Evolutionary conservation across 2,797 vertebrate species (phyloP), one percentile per base, ranked within the genome.

Genomic region (Glyptemys insculpta): DNA sequence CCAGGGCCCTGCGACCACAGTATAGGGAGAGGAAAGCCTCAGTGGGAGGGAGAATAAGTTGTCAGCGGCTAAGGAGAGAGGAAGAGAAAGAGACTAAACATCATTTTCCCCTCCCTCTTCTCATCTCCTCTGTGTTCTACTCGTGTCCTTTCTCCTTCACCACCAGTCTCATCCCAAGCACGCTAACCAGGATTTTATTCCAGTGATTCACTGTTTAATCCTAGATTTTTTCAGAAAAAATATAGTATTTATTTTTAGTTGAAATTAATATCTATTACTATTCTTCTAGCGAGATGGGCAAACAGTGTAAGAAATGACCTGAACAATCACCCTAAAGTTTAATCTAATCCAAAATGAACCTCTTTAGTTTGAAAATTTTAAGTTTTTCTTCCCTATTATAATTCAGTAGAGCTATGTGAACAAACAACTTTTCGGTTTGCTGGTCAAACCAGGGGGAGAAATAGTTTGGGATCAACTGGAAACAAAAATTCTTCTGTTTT

Each of bases 101-200:
- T 68, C 8, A 68, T 21, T 37, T 37, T 3, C 4, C 65, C 9
- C n/a, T 68, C 65, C n/a, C 65, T 21, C 34, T 37, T 68, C 65
- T 68, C 65, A 68, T 21, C 65, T 37, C 34, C 65, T 37, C 34
- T n/a, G 65, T 11, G 25, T 89, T n/a, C 87, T 29, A 47, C 57
- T 49, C 11, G 34, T 85, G 74, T 37, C 44, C 54, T 79, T 93
- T 91, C 86, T 86, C 21, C 86, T 91, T 74, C 90, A 53, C 74
- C 12, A 27, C 23, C 41, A 76, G 6, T 47, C 41, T 44, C 25
- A 76, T 47, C 41, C 41, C 12, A 29, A 76, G 41, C 91, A 5
- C 57, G 74, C 79, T 92, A 88, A 92, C 87, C 12, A 81, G 44
- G n/a, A n/a, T 27, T 96, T 91, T 96, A 95, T 95, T 90, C 72